Conservation (phyloP, 2,797 vertebrate genomes). For the Sebastolobus altivelis region DNA sequence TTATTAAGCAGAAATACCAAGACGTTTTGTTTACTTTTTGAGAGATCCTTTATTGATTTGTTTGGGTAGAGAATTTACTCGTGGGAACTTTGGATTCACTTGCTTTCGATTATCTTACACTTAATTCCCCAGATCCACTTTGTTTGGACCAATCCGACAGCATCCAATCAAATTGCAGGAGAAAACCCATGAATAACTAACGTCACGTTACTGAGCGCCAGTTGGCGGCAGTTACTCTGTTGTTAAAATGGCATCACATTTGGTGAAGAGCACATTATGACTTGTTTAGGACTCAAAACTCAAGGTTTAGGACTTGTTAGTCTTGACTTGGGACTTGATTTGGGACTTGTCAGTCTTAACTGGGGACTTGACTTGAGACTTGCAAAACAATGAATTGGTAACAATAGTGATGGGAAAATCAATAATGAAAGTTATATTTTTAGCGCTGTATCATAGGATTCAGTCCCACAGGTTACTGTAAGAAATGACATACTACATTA, state of each 20-base stretch:
- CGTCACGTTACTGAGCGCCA: neutral
- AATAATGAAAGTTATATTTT: neutral
- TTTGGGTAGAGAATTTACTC: neutral
- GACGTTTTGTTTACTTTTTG: neutral
- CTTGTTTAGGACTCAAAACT: too few relatives aligned
- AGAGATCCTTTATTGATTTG: neutral
- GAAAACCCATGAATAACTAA: neutral
- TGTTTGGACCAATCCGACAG: neutral
- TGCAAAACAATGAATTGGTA: neutral
- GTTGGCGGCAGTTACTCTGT: neutral
- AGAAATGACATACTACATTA: neutral
- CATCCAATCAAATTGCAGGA: too few relatives aligned
- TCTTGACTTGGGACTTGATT: neutral
- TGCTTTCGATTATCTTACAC: too few relatives aligned
- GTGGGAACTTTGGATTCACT: neutral
- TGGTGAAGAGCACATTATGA: too few relatives aligned
- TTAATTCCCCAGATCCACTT: neutral
- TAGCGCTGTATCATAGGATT: neutral
- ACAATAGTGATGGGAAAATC: neutral
- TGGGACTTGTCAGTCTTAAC: neutral
- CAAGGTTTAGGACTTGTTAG: neutral
- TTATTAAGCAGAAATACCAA: neutral
- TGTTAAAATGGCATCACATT: too few relatives aligned
- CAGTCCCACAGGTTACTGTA: neutral
- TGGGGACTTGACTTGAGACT: neutral